A percentile compares a stretch with the other conserved stretches of the same genome.
Conservation (phyloP, 92 coral and sea anemone species). For the Blastomussa wellsi region DNA sequence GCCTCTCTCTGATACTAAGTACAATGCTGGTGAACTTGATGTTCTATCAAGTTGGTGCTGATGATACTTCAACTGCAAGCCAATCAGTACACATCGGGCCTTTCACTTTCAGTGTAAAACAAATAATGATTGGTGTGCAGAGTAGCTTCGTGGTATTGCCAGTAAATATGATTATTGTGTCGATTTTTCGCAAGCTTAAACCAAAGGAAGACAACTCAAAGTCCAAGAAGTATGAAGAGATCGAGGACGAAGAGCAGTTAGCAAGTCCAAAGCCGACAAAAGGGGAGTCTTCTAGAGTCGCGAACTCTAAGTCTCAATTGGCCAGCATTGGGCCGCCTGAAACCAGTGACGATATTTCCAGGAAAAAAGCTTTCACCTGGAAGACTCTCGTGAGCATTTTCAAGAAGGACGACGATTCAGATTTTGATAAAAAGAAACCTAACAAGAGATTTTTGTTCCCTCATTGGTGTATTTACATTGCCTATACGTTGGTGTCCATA, state of each 20-base stretch:
- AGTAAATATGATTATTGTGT: conserved; percentile 79
- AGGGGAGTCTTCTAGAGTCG: neutral
- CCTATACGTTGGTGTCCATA: conserved; percentile 66
- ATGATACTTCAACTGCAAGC: conserved; percentile 47
- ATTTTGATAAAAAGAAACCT: conserved; percentile 17
- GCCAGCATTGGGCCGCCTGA: neutral
- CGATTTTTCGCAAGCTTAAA: conserved; percentile 84
- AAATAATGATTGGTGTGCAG: conserved; percentile 78
- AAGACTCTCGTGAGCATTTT: conserved; percentile 38
- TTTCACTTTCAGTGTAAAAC: conserved; percentile 69
- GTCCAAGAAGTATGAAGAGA: conserved; percentile 57
- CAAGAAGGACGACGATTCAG: conserved; percentile 49
- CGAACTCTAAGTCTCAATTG: conserved; percentile 21
- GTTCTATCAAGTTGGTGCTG: conserved; percentile 80
- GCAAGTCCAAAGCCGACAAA: neutral
- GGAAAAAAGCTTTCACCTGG: conserved; percentile 29
- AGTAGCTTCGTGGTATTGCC: conserved; percentile 89
- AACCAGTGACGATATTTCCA: conserved; percentile 9
- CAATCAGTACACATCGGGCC: conserved; percentile 79
- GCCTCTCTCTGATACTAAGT: conserved; percentile 74
- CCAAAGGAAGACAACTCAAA: conserved; percentile 67
- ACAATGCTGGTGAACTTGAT: conserved; percentile 91
- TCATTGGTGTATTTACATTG: conserved; percentile 86
- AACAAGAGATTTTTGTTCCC: conserved; percentile 79
- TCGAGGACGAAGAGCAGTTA: conserved; percentile 7